Conservation (phyloP, 2,113 vertebrate species). For the Noturus placidus region DNA sequence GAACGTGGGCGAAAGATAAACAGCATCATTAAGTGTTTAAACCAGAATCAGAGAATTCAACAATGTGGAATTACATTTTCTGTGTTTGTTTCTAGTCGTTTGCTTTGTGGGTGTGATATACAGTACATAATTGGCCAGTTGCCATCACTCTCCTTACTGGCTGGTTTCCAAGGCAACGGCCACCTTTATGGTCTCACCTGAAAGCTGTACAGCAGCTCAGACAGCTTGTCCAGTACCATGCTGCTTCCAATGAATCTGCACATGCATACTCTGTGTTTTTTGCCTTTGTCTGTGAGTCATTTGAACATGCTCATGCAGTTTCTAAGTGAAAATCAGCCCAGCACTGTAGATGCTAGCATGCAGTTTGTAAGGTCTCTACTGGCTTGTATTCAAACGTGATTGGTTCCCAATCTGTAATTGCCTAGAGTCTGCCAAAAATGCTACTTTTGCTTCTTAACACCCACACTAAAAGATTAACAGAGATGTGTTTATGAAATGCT, state of each 20-base stretch:
- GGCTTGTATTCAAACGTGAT: constrained; percentile 41
- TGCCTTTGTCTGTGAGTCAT: constrained; percentile 15
- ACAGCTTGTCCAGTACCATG: constrained; percentile 21
- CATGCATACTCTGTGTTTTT: constrained; percentile 20
- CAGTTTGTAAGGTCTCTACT: constrained; percentile 26
- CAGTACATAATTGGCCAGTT: constrained; percentile 35
- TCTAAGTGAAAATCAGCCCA: constrained; percentile 31
- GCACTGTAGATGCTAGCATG: constrained; percentile 11
- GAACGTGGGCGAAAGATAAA: neutral
- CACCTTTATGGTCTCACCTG: constrained; percentile 30
- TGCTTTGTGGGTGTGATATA: constrained; percentile 30
- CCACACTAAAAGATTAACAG: constrained; percentile 9
- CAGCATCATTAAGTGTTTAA: neutral
- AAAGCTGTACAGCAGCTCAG: constrained; percentile 22
- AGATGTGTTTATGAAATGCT: constrained; percentile 1
- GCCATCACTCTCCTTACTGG: constrained; percentile 35
- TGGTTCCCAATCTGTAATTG: constrained; percentile 37
- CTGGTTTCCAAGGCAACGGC: constrained; percentile 48
- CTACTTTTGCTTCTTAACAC: constrained; percentile 19
- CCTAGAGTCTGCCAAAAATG: constrained; percentile 36
- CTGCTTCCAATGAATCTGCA: constrained; percentile 5
- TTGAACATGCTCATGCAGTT: neutral
- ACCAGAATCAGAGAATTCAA: neutral
- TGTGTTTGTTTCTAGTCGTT: constrained; percentile 1
- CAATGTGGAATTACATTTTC: neutral